Evolutionary conservation across 2,797 vertebrate species (phyloP), one percentile per base, ranked within the genome.

Genomic region (Rhinophrynus dorsalis): DNA sequence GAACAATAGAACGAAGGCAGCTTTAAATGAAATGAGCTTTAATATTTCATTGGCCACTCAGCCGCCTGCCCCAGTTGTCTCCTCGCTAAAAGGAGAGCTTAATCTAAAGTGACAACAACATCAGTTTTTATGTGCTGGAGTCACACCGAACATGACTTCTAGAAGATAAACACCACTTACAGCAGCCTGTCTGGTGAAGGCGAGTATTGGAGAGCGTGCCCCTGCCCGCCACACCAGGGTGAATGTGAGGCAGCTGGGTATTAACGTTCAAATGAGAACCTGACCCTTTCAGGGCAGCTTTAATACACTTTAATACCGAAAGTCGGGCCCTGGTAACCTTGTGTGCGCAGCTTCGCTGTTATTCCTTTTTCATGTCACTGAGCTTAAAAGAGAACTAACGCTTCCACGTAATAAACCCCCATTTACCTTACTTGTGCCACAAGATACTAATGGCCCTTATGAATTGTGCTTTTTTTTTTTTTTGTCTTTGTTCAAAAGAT

Each of bases 41-140:
- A 95, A 95, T 92, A 92, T 95, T 94, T 95, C 89, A 94, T 94
- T 88, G 58, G 79, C n/a, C n/a, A 84, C 83, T 89, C 38, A 82
- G 89, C 88, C 91, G 91, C 94, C 94, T 86, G 83, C 83, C 87
- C 86, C 84, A 81, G 88, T 94, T 89, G 88, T 88, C 86, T 80
- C 85, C 87, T 82, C 79, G 83, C 89, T 90, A 88, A 89, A 90
- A 88, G 71, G 88, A 86, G 83, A 88, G 84, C 85, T 89, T 90
- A 91, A 94, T 88, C 85, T 86, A 86, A 91, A 90, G 88, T 93
- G 93, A 97, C 95, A 94, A 93, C 90, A 92, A 90, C 92, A 92
- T 94, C 91, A 90, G 91, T 89, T 91, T 95, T 85, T 88, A 82
- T 90, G 92, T 89, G 89, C 86, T 88, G 83, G 87, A 92, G 91